phyloP scores from a whole-genome alignment of 2,888 invertebrate genomes.

The Agrilus mali region DNA sequence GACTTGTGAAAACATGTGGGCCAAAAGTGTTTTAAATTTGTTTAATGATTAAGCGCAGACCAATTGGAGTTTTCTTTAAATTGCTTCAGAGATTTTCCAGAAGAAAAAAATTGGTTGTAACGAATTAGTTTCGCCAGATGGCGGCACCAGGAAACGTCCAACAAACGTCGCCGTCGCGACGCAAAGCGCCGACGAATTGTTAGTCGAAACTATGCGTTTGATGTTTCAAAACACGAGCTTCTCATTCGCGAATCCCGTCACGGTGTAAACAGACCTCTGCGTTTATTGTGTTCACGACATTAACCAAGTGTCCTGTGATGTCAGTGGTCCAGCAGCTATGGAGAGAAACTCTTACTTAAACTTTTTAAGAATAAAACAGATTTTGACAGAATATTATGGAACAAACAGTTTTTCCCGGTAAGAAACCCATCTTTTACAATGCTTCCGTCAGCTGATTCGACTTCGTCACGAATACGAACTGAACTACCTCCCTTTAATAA shows the following conservation, averaged over 20 bases:
- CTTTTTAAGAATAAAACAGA: constrained; percentile 16
- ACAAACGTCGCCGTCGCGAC: constrained; percentile 18
- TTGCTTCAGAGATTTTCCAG: neutral
- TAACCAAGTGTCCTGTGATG: constrained; percentile 21
- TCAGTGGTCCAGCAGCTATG: constrained; percentile 24
- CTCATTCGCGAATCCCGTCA: constrained; percentile 11
- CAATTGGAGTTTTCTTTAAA: neutral
- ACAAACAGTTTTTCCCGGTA: constrained; percentile 29
- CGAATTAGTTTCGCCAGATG: too few relatives aligned
- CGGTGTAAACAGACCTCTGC: constrained; percentile 18
- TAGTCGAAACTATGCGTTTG: constrained; percentile 25
- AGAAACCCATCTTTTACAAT: constrained; percentile 12
- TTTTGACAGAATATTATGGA: constrained; percentile 25
- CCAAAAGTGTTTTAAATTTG: too few relatives aligned
- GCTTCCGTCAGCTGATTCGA: too few relatives aligned
- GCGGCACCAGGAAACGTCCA: too few relatives aligned
- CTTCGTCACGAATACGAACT: neutral
- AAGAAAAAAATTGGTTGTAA: too few relatives aligned
- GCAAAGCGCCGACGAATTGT: constrained; percentile 22
- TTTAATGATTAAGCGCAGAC: neutral
- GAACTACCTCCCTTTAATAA: neutral
- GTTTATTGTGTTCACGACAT: constrained; percentile 15
- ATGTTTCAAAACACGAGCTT: constrained; percentile 20
- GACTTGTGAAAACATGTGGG: too few relatives aligned
- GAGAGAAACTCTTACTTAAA: constrained; percentile 21